Base-by-base conservation (phyloP, 2,888 invertebrate genomes). In the Cynaeus angustus region DNA sequence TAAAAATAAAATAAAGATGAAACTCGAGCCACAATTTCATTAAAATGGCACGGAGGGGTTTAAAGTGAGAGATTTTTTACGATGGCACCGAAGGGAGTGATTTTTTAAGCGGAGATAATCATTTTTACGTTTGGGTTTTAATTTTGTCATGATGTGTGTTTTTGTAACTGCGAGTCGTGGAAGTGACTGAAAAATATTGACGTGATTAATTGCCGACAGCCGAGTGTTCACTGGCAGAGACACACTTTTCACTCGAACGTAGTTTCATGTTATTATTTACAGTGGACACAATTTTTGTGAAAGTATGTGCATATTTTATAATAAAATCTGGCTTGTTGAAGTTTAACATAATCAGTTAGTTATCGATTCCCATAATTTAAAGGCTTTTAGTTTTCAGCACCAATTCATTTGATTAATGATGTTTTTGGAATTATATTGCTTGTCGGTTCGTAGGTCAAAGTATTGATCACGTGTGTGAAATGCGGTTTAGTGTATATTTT, bases 121-220 rank as follows among this genome's bases (percentile, higher is more conserved):
- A 10, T 41, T 41, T 41, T 41, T 41, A 10, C 41, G 41, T 41
- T 38, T 41, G 5, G 41, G 41, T 41, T 41, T 41, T 41, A 41
- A 41, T 41, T 41, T 41, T 13, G 41, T 41, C 12, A 6, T 41
- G 10, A 41, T 41, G 41, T 12, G 12, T n/a, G 41, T 41, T 41
- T 12, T 41, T 41, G 41, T 41, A 13, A 41, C 41, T 41, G 41
- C 12, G 33, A 41, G 41, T 41, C 41, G 12, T 41, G 41, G 41
- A 41, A 41, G 41, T 41, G 41, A 41, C 46, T 46, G 46, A 16
- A 46, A 46, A 46, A 16, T 16, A 46, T 46, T 46, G 46, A 16
- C 7, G 46, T 46, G 46, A 46, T 46, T 46, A 46, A 46, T 46
- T 8, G 46, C 46, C 6, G 41, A 7, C 9, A n/a, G 13, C 12